Evolutionary conservation across 1,140 invertebrate genomes (phyloP).

Genomic region (Nylanderia fulva): DNA sequence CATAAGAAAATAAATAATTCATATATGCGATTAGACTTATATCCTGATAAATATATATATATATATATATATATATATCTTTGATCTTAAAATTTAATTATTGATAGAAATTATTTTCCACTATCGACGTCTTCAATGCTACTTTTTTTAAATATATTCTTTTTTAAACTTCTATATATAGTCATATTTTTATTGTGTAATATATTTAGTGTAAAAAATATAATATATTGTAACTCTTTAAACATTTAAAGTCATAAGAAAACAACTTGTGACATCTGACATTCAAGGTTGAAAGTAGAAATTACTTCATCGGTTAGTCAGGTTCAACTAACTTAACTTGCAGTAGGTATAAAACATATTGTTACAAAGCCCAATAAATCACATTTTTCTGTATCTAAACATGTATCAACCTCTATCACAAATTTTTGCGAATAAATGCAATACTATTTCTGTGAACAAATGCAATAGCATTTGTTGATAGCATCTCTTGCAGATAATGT

Average conservation of each 20-base stretch:
- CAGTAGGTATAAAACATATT: conserved; percentile 50
- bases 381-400: background rate
- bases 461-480: conserved; percentile 44
- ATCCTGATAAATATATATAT: background rate
- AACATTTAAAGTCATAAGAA: background rate
- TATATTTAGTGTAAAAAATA: background rate
- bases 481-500: conserved; percentile 56
- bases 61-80: too few species aligned
- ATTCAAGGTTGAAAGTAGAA: conserved; percentile 17
- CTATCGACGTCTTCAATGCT: background rate
- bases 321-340: conserved; percentile 35
- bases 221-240: background rate
- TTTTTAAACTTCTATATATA: background rate
- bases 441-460: too few species aligned
- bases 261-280: conserved; percentile 60
- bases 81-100: background rate
- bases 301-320: conserved; percentile 15
- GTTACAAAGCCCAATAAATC: conserved; percentile 20
- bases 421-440: background rate
- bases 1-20: background rate
- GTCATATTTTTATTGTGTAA: conserved; percentile 2
- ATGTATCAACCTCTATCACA: background rate
- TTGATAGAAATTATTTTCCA: background rate
- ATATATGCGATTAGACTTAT: background rate
- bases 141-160: background rate